Conservation (phyloP, 2,888 invertebrate species). For the Thymelicus sylvestris region DNA sequence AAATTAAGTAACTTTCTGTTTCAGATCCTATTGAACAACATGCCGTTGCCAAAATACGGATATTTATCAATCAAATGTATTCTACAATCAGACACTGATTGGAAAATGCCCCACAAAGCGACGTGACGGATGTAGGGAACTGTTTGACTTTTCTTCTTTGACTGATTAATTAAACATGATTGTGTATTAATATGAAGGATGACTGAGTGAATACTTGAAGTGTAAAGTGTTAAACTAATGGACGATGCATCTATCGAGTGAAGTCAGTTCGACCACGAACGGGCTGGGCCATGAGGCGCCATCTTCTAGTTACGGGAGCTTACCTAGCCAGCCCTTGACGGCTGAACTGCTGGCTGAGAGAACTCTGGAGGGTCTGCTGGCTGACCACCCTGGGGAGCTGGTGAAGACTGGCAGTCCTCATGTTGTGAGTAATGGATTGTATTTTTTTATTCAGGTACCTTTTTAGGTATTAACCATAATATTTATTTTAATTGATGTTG, state of each 20-base stretch:
- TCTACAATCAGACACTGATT: conserved; percentile 4
- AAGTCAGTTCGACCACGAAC: conserved; percentile 89
- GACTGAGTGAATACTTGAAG: conserved; percentile 40
- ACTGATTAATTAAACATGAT: not conserved
- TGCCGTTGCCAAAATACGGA: not conserved
- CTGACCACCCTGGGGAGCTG: conserved; percentile 96
- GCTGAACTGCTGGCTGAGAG: conserved; percentile 93
- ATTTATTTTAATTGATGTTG: too few species aligned
- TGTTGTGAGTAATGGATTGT: conserved; percentile 85
- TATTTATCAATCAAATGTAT: not conserved
- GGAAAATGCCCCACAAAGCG: conserved; percentile 46
- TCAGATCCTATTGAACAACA: conserved; percentile 13
- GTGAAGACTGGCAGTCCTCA: conserved; percentile 98
- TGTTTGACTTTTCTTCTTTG: conserved; percentile 39
- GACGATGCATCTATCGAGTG: conserved; percentile 91
- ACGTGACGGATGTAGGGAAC: conserved; percentile 71
- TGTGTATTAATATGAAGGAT: conserved; percentile 45
- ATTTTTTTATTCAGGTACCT: not conserved
- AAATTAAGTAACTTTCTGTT: conserved; percentile 1
- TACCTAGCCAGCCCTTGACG: conserved; percentile 87
- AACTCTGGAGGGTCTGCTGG: conserved; percentile 92
- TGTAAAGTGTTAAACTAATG: conserved; percentile 39
- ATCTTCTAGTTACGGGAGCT: conserved; percentile 71
- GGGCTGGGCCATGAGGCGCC: conserved; percentile 80
- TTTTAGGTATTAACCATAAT: too few species aligned